Conservation (phyloP, 2,797 vertebrate species). For the Cottoperca gobio region DNA sequence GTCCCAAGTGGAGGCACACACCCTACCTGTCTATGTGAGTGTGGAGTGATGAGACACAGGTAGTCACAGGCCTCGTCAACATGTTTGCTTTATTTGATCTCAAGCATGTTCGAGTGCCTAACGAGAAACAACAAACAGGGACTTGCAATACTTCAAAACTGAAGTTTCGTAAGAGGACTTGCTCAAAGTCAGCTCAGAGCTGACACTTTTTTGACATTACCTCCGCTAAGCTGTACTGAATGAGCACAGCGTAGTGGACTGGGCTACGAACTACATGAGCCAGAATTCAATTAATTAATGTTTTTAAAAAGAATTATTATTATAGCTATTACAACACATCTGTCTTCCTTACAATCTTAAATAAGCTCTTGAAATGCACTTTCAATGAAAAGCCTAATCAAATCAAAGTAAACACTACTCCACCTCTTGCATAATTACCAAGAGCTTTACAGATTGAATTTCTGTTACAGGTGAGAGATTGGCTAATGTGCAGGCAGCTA, state of each 20-base stretch:
- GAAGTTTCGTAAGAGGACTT: slow-evolving; percentile 12
- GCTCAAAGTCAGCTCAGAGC: slow-evolving; percentile 17
- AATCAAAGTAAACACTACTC: slow-evolving; percentile 42
- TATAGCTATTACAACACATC: slow-evolving; percentile 9
- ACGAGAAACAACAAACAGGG: slow-evolving; percentile 34
- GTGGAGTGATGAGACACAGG: slow-evolving; percentile 54
- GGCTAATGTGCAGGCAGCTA: slow-evolving; percentile 30
- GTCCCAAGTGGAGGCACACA: slow-evolving; percentile 55
- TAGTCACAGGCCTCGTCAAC: slow-evolving; percentile 30
- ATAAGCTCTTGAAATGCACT: slow-evolving; percentile 37
- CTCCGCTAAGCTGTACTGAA: neutral
- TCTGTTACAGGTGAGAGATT: slow-evolving; percentile 51
- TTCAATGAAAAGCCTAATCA: slow-evolving; percentile 28
- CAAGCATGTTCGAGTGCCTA: slow-evolving; percentile 6
- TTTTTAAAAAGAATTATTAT: no score
- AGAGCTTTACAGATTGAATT: slow-evolving; percentile 40
- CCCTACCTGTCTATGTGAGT: slow-evolving; percentile 53
- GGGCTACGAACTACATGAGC: neutral
- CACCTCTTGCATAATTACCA: slow-evolving; percentile 18
- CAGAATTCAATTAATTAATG: no score
- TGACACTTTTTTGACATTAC: neutral
- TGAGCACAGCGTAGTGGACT: neutral
- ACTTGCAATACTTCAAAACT: neutral
- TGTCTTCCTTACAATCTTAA: neutral
- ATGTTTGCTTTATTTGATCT: slow-evolving; percentile 44